Evolutionary conservation across 2,113 vertebrate species (phyloP).

Genomic region (Sceloporus tristichus): DNA sequence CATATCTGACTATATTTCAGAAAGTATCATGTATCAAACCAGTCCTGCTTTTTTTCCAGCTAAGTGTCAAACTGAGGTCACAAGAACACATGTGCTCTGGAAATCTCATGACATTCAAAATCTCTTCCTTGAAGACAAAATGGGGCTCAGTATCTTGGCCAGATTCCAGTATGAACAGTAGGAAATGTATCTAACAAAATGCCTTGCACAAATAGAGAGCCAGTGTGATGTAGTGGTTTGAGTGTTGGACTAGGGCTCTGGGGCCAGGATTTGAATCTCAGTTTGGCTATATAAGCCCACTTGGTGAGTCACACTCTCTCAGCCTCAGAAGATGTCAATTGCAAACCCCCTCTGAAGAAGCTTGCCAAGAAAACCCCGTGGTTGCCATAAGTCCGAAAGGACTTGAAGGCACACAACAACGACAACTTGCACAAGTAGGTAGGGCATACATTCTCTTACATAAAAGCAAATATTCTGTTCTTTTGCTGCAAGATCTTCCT

Average conservation of each 20-base stretch:
- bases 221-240: no score
- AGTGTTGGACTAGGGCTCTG: no score
- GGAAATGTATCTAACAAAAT: not conserved
- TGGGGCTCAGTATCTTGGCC: not conserved
- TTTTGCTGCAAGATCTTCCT: not conserved
- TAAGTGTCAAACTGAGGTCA: constrained; percentile 14
- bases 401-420: no score
- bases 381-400: no score
- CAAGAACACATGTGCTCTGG: not conserved
- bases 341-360: no score
- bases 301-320: no score
- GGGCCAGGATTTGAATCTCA: no score
- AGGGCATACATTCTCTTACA: not conserved
- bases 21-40: constrained; percentile 9
- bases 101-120: constrained; percentile 3
- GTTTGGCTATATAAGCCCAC: no score
- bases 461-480: not conserved
- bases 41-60: not conserved
- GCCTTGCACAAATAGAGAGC: not conserved
- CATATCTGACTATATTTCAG: not conserved
- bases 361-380: no score
- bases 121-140: not conserved
- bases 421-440: not conserved
- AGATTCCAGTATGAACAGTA: constrained; percentile 26
- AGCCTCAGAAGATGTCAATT: no score